phyloP scores from a whole-genome alignment of 2,797 vertebrate genomes.

The Prunella strophiata region DNA sequence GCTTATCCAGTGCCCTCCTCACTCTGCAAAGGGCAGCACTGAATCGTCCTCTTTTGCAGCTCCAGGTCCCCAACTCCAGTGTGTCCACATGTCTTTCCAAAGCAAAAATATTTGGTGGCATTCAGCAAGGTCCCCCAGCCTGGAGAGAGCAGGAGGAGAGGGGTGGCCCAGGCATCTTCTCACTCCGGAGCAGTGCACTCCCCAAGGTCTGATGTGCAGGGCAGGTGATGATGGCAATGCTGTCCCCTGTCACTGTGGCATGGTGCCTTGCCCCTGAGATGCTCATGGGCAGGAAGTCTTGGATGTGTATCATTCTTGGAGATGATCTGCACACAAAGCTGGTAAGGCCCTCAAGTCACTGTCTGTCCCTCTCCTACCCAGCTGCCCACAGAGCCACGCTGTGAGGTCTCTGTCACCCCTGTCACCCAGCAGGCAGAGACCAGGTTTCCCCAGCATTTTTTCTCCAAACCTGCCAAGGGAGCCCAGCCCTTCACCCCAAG shows the following conservation, averaged over 20 bases:
- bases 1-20: not conserved
- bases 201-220: not conserved
- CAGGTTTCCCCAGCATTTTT: not conserved
- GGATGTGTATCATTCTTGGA: not conserved
- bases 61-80: fast-evolving
- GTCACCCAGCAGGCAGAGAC: not conserved
- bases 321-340: not conserved
- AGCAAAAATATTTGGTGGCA: not conserved
- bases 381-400: fast-evolving
- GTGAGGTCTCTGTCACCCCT: fast-evolving
- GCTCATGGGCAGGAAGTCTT: fast-evolving
- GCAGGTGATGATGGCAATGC: fast-evolving
- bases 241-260: fast-evolving
- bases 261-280: not conserved
- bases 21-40: not conserved
- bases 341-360: not conserved
- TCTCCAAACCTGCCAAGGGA: not conserved
- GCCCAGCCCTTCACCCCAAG: fast-evolving
- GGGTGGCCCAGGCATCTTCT: not conserved
- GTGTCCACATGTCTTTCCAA: not conserved
- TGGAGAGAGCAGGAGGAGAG: not conserved
- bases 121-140: not conserved
- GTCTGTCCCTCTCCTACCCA: fast-evolving
- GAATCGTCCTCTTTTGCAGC: not conserved
- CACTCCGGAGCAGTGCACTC: not conserved